Percentiles rank a stretch among this genome's conserved stretches.
Conservation (phyloP, 2,113 vertebrate species). For the Dermatemys mawii region DNA sequence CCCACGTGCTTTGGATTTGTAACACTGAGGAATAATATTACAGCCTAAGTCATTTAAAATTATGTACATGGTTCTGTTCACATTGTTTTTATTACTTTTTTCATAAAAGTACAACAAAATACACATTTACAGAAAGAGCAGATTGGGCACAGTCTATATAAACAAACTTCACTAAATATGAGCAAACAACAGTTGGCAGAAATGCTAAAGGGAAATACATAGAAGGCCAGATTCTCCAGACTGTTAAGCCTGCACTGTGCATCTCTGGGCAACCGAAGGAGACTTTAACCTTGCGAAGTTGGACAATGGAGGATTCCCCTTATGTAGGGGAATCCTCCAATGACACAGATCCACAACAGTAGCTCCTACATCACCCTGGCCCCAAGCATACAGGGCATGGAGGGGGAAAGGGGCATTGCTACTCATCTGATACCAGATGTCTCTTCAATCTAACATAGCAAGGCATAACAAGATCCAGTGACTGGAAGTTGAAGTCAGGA, state of each 20-base stretch:
- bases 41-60: conserved; percentile 8
- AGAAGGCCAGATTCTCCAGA: conserved; percentile 41
- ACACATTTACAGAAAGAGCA: conserved; percentile 45
- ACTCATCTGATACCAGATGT: not conserved
- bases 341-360: not conserved
- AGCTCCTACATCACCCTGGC: not conserved
- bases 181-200: conserved; percentile 60
- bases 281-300: not conserved
- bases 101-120: conserved; percentile 21
- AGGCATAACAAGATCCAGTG: not conserved
- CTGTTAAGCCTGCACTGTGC: conserved; percentile 32
- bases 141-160: conserved; percentile 46
- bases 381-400: not conserved
- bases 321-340: not conserved
- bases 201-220: conserved; percentile 42
- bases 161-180: conserved; percentile 38
- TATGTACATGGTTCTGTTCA: not conserved
- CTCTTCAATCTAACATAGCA: not conserved
- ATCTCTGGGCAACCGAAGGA: not conserved
- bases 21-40: not conserved
- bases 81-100: not conserved
- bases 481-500: not conserved
- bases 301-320: not conserved
- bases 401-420: not conserved
- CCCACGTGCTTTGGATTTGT: not conserved